Evolutionary conservation across 2,888 invertebrate species (phyloP).

Genomic region (Leptura quadrifasciata): DNA sequence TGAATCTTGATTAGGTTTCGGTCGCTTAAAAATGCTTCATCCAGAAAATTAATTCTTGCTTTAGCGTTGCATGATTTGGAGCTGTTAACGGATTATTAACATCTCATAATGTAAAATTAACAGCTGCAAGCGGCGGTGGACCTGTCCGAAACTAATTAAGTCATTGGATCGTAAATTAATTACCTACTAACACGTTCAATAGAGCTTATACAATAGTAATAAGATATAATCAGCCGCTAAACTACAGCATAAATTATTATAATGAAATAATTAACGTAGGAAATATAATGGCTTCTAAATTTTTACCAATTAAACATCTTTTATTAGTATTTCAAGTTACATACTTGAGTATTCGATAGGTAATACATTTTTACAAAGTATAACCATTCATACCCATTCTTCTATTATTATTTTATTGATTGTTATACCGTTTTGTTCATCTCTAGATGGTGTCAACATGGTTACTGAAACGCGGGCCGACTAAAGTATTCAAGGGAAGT

Average conservation of each 20-base stretch:
- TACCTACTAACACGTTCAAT: slow-evolving; percentile 58
- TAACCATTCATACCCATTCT: too few relatives aligned
- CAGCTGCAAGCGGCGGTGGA: slow-evolving; percentile 57
- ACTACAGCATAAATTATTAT: slow-evolving; percentile 1
- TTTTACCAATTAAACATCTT: too few relatives aligned
- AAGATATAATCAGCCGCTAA: slow-evolving; percentile 48
- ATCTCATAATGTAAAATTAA: slow-evolving; percentile 63
- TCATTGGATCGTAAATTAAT: slow-evolving; percentile 65
- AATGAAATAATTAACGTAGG: not conserved
- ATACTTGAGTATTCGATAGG: too few relatives aligned
- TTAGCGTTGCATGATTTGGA: slow-evolving; percentile 62
- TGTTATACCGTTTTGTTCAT: too few relatives aligned
- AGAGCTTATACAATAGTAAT: slow-evolving; percentile 51
- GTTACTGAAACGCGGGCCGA: too few relatives aligned
- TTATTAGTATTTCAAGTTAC: too few relatives aligned
- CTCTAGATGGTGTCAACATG: too few relatives aligned
- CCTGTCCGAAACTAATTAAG: slow-evolving; percentile 62
- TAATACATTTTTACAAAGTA: too few relatives aligned
- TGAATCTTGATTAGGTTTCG: slow-evolving; percentile 21
- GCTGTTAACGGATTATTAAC: slow-evolving; percentile 64
- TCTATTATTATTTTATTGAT: too few relatives aligned
- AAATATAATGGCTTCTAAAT: too few relatives aligned
- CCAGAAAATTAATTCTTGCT: slow-evolving; percentile 55
- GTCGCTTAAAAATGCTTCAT: slow-evolving; percentile 29
- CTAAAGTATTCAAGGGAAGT: too few relatives aligned